These are phyloP conservation scores for Epinotia brunnichana DNA, from an alignment of 2,888 invertebrate genomes.

Conservation along the genomic window DNA sequence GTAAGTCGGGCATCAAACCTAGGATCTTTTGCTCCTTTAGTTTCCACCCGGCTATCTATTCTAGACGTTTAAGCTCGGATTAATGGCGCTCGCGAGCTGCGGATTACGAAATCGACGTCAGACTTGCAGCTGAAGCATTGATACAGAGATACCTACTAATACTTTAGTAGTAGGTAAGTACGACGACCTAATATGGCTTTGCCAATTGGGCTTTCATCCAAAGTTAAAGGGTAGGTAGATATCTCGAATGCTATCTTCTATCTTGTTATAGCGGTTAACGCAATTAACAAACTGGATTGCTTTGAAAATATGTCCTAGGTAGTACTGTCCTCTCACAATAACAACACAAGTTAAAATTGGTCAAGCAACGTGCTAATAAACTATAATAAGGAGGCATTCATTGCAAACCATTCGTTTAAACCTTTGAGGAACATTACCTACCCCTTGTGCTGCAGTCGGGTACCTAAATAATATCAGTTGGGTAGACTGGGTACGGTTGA, in stretches of 20 bases:
- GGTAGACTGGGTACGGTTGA: no score
- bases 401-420: no score
- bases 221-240: background rate
- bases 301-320: no score
- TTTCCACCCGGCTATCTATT: conserved; percentile 26
- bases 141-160: conserved; percentile 5
- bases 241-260: background rate
- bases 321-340: no score
- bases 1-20: conserved; percentile 33
- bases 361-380: no score
- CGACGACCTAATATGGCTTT: background rate
- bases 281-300: no score
- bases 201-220: background rate
- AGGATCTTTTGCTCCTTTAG: conserved; percentile 31
- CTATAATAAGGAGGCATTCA: no score
- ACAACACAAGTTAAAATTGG: no score
- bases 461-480: no score
- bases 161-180: background rate
- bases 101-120: conserved; percentile 36
- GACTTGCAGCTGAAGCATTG: conserved; percentile 28
- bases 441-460: no score
- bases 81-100: conserved; percentile 31
- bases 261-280: no score
- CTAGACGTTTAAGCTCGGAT: conserved; percentile 35
- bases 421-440: no score